phyloP scores from a whole-genome alignment of 2,113 vertebrate species.

The Bubo bubo region DNA sequence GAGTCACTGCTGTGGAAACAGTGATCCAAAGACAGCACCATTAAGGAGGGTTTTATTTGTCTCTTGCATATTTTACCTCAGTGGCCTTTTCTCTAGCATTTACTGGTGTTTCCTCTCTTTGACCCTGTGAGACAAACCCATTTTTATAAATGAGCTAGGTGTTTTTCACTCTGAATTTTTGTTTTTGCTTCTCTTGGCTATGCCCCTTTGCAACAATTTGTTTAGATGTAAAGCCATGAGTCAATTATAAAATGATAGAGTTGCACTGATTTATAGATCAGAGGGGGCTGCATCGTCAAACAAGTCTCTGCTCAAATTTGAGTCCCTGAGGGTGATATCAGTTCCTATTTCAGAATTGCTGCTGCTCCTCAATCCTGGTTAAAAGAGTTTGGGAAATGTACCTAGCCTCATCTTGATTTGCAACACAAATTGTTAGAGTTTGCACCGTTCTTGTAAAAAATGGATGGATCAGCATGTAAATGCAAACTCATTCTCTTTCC shows the following conservation, averaged over 20 bases:
- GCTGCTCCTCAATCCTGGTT: not conserved
- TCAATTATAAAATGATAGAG: not conserved
- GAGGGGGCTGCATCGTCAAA: not conserved
- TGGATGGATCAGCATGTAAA: not conserved
- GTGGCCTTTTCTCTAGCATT: not conserved
- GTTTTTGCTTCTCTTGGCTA: not conserved
- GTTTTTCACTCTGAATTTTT: not conserved
- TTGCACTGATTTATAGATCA: not conserved
- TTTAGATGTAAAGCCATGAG: not conserved
- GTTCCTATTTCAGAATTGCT: not conserved
- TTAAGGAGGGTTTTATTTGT: not conserved
- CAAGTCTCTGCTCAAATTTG: not conserved
- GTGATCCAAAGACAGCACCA: not conserved
- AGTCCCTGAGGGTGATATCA: not conserved
- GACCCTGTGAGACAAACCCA: not conserved
- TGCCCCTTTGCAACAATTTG: not conserved
- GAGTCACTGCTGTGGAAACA: conserved; percentile 20
- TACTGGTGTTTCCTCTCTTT: not conserved
- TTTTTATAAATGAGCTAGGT: not conserved
- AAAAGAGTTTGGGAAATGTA: not conserved
- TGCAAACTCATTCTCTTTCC: not conserved
- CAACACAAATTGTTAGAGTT: not conserved
- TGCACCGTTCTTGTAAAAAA: not conserved
- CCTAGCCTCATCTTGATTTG: not conserved
- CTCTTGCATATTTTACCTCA: not conserved